phyloP scores from a whole-genome alignment of 2,888 invertebrate genomes.

The Hydropsyche betteni region DNA sequence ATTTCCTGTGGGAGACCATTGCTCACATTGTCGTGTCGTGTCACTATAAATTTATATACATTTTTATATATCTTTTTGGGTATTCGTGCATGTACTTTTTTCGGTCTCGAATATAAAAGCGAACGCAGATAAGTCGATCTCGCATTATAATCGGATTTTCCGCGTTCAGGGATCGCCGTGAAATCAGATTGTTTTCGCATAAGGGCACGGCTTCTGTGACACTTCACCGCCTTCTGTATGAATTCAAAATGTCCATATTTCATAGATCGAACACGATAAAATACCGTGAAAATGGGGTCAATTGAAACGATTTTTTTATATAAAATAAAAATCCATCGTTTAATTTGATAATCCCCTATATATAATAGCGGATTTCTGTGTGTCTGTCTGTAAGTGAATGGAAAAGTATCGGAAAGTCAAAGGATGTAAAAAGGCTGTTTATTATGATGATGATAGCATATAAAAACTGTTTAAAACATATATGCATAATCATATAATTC shows the following conservation, averaged over 20 bases:
- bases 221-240: not conserved
- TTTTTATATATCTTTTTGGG: constrained; percentile 1
- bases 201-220: not conserved
- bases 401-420: no score
- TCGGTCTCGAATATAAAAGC: constrained; percentile 10
- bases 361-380: no score
- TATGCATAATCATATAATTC: no score
- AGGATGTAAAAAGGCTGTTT: no score
- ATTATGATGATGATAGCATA: no score
- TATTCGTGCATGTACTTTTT: not conserved
- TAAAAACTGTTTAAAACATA: no score
- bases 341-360: no score
- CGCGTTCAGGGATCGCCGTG: not conserved
- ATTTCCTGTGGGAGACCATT: constrained; percentile 18
- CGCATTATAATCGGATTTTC: constrained; percentile 25
- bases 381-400: no score
- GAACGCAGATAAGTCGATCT: constrained; percentile 8
- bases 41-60: constrained; percentile 15
- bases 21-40: constrained; percentile 16
- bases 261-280: no score
- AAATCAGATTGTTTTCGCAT: not conserved
- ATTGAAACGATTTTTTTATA: not conserved
- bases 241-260: no score
- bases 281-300: no score
- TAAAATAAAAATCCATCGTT: not conserved